These are phyloP conservation scores for Drosophila longiperda DNA, from an alignment of 2,888 invertebrate genomes.

Conservation along the genomic window DNA sequence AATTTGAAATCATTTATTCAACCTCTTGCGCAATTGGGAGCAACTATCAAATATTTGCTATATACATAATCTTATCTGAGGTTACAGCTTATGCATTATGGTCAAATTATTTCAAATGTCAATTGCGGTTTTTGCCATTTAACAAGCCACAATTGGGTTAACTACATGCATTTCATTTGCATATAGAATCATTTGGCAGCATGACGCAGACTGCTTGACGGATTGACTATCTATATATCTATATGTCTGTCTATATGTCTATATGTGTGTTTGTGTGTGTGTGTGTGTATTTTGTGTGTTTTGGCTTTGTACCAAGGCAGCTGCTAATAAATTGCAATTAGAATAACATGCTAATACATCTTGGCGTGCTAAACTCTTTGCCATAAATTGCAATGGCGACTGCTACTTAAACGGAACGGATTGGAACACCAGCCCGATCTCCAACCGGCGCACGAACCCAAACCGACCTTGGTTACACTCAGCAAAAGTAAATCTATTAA, in stretches of 20 bases:
- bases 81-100: not conserved
- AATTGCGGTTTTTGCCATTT: slow-evolving; percentile 36
- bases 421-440: not conserved
- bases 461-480: slow-evolving; percentile 59
- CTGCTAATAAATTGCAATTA: slow-evolving; percentile 76
- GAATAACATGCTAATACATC: slow-evolving; percentile 79
- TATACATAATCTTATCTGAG: not conserved
- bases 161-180: slow-evolving; percentile 74
- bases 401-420: slow-evolving; percentile 35
- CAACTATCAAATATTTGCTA: not conserved
- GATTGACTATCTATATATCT: slow-evolving; percentile 53
- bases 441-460: slow-evolving; percentile 4
- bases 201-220: slow-evolving; percentile 56
- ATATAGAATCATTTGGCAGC: slow-evolving; percentile 67
- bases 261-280: not conserved
- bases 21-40: not conserved
- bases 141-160: slow-evolving; percentile 69
- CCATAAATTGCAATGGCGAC: slow-evolving; percentile 63
- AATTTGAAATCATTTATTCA: not conserved
- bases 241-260: slow-evolving; percentile 1
- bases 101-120: slow-evolving; percentile 11
- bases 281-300: not conserved
- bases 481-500: not conserved
- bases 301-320: slow-evolving; percentile 21
- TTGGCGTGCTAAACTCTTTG: slow-evolving; percentile 61